phyloP scores from a whole-genome alignment of 2,113 vertebrate genomes.

The Lophochroa leadbeateri region DNA sequence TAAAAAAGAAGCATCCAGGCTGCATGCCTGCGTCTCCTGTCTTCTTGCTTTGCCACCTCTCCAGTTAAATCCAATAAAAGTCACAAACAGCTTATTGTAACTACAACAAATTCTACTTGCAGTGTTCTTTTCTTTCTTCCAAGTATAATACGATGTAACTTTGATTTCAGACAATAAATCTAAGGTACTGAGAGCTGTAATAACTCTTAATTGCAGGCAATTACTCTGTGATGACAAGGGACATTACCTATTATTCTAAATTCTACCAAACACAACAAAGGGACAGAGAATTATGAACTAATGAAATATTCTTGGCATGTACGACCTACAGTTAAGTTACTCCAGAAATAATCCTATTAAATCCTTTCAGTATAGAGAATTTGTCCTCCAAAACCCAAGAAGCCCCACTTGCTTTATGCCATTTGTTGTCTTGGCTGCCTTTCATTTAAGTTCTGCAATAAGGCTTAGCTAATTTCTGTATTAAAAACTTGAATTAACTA shows the following conservation, averaged over 20 bases:
- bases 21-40: not conserved
- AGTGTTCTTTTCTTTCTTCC: not conserved
- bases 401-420: not conserved
- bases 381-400: not conserved
- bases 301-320: not conserved
- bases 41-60: not conserved
- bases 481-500: not conserved
- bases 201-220: not conserved
- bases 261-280: not conserved
- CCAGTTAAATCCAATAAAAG: not conserved
- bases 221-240: slow-evolving; percentile 5
- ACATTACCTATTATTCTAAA: not conserved
- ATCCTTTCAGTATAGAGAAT: not conserved
- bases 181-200: not conserved
- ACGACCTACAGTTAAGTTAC: not conserved
- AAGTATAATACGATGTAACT: not conserved
- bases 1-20: not conserved
- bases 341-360: not conserved
- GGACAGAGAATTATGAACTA: not conserved
- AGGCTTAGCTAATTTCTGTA: not conserved
- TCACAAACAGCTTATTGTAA: not conserved
- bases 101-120: not conserved
- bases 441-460: not conserved
- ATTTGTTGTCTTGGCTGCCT: not conserved
- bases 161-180: not conserved